Evolutionary conservation across 1,140 invertebrate genomes (phyloP), one percentile per base, ranked within the genome.

Genomic region (Hylaeus anthracinus): DNA sequence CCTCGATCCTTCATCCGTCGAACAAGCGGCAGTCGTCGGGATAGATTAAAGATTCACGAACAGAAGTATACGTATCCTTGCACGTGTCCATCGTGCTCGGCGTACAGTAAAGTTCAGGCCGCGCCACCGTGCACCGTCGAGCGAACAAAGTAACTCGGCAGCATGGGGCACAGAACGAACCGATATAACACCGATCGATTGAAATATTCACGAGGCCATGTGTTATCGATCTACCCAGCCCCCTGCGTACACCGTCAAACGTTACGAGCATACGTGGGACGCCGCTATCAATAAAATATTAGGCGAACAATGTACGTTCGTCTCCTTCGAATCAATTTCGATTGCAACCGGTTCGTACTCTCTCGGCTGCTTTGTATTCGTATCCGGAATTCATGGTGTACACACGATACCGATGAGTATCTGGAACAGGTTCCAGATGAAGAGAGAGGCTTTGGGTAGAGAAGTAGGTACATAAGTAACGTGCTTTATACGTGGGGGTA

Each of bases 281-380:
- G 14, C 51, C 43, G 55, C n/a, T 72, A 64, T 72, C 82, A 83
- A 83, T 83, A 83, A 83, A 83, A 83, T 81, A 83, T 81, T 66
- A 76, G 67, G 12, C 58, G 70, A 58, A 83, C 78, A 66, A 80
- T 60, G 67, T 63, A 65, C 53, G n/a, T 37, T 56, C 26, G 51
- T 63, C 55, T 61, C 37, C 45, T 26, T 64, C 43, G 41, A 14
- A 58, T 9, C 65, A 41, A 58, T 64, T 72, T 58, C 53, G 2
- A 71, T 9, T 10, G 15, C 41, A 26, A 5, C n/a, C 5, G 3
- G 64, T 55, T 56, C 45, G n/a, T 67, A 37, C 14, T 53, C 63
- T 60, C 3, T 5, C 53, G 15, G 12, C 51, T 9, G 9, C 51
- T 51, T 51, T 51, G 51, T 51, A 51, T 51, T 51, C 51, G 51